These are phyloP conservation scores for Drosophila willistoni DNA, from an alignment of 1,140 invertebrate species.

Conservation along the genomic window DNA sequence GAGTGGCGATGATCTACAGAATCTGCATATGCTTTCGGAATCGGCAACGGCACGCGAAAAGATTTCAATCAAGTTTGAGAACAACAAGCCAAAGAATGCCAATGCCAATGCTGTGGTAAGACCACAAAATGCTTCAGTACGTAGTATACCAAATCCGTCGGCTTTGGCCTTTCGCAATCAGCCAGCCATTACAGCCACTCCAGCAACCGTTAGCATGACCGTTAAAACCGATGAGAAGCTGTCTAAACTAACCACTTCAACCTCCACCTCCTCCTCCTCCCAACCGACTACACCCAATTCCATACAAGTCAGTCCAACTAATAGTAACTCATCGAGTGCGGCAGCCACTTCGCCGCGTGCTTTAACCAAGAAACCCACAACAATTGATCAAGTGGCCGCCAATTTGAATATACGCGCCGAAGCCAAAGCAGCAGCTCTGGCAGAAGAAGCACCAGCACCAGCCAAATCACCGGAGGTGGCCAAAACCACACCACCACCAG, in stretches of 20 bases:
- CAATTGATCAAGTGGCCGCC: constrained; percentile 81
- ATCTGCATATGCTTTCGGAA: constrained; percentile 78
- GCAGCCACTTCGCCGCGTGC: constrained; percentile 59
- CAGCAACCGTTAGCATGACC: constrained; percentile 37
- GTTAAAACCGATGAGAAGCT: constrained; percentile 51
- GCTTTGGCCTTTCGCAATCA: constrained; percentile 82
- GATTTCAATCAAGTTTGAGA: constrained; percentile 73
- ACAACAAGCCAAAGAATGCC: constrained; percentile 60
- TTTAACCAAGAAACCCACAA: constrained; percentile 64
- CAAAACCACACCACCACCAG: constrained; percentile 21
- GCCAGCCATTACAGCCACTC: constrained; percentile 23
- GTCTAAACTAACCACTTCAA: constrained; percentile 32
- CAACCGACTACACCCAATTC: neutral
- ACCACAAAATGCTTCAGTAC: constrained; percentile 79
- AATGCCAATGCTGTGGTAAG: constrained; percentile 68
- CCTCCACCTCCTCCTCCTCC: too few relatives aligned
- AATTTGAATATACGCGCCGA: constrained; percentile 79
- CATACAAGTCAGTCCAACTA: constrained; percentile 37
- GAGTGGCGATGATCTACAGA: constrained; percentile 71
- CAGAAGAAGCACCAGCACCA: constrained; percentile 56
- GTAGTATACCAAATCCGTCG: constrained; percentile 82
- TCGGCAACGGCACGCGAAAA: constrained; percentile 78
- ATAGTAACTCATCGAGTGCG: constrained; percentile 30
- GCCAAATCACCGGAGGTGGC: constrained; percentile 54
- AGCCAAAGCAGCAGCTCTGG: constrained; percentile 71